Base-by-base conservation (phyloP, 1,140 invertebrate species). In the Tribolium castaneum region DNA sequence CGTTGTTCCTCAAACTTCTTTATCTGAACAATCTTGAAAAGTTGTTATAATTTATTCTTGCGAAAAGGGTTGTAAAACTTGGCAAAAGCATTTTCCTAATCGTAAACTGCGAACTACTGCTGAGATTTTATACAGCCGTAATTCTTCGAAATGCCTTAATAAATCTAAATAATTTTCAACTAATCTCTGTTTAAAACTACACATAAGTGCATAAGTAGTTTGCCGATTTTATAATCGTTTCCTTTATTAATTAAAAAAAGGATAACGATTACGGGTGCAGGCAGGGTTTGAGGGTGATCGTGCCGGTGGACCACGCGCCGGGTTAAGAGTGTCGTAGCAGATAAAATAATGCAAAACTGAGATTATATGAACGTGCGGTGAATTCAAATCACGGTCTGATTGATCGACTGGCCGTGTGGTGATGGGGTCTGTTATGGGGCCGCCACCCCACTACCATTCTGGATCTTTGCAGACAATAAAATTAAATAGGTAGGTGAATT, bases 341-440 rank as follows among this genome's bases (percentile, higher is more conserved):
- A 84, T 85, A 83, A 85, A 85, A 85, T 84, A 85, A 84, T 84
- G 83, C 83, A 82, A 83, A 84, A 84, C 80, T 83, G 82, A 84
- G 85, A 86, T 86, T 86, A 86, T 85, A 75, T 78, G 81, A 82
- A 85, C 85, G 85, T 86, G 85, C 81, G 81, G 77, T 83, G 84
- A 85, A 85, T 86, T 82, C 80, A 82, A 86, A 86, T 85, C 81
- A 73, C 49, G 77, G 80, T 59, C 82, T 86, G 85, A 86, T 86
- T 85, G 85, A 86, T 86, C 83, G 83, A 80, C 79, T 77, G 66
- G 80, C 73, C 75, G 75, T 78, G 80, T 76, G 80, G 77, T 81
- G 81, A 82, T 76, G n/a, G n/a, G n/a, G 78, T 72, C 75, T 75
- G 76, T 54, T 70, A 13, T 49, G 74, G 71, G 75, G 50, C 34